Evolutionary conservation across 2,113 vertebrate genomes (phyloP).

Genomic region (Salvelinus namaycush): DNA sequence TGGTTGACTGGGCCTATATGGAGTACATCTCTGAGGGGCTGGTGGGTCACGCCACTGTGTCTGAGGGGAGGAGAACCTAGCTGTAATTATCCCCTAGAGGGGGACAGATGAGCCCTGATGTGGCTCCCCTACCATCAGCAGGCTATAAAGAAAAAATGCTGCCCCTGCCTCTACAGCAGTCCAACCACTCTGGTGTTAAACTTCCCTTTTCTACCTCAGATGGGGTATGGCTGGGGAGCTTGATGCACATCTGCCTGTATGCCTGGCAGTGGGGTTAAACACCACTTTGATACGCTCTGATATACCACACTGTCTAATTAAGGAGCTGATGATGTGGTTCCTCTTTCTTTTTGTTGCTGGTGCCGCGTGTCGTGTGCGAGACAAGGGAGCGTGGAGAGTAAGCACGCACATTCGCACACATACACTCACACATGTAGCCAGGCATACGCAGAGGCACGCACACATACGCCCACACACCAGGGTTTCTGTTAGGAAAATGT

Average conservation of each 20-base stretch:
- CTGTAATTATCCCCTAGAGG: slow-evolving; percentile 16
- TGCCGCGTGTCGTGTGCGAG: not conserved
- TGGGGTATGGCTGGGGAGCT: slow-evolving; percentile 2
- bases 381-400: not conserved
- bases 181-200: slow-evolving; percentile 18
- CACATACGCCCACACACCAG: not conserved
- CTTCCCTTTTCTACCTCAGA: slow-evolving; percentile 21
- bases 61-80: not conserved
- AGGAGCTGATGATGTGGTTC: slow-evolving; percentile 17
- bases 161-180: not conserved
- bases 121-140: slow-evolving; percentile 28
- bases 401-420: not conserved
- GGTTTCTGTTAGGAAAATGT: too few relatives aligned
- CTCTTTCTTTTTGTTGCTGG: not conserved
- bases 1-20: not conserved
- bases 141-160: slow-evolving; percentile 14
- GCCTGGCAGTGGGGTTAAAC: slow-evolving; percentile 7
- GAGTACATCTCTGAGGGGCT: not conserved
- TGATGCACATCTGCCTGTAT: slow-evolving; percentile 16
- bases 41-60: not conserved
- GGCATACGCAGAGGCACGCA: not conserved
- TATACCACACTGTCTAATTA: slow-evolving; percentile 12
- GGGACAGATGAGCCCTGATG: slow-evolving; percentile 17
- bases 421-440: not conserved
- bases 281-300: slow-evolving; percentile 15